Evolutionary conservation across 2,113 vertebrate genomes (phyloP), one percentile per base, ranked within the genome.

Genomic region (Vulpes ferrilata): DNA sequence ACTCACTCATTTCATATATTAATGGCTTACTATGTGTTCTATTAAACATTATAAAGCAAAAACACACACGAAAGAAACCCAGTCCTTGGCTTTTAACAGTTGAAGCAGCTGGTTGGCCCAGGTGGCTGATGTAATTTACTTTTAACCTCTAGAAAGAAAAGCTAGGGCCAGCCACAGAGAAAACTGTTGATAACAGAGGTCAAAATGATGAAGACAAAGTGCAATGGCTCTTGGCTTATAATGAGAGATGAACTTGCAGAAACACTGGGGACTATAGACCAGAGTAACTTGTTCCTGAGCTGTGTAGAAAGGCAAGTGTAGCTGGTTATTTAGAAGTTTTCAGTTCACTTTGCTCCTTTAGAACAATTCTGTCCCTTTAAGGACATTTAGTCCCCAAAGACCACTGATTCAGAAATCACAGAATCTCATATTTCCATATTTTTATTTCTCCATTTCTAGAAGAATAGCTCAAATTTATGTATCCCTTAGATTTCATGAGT

Each of bases 1-100:
- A 83, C 73, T 86, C 17, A 64, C 81, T 51, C 20, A 67, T 23
- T 94, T 76, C n/a, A 91, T 79, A 93, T 85, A 82, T 96, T 87
- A 97, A 55, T 85, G 51, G 55, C 12, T 71, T 76, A 69, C 23
- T 57, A 30, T 65, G 32, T 64, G 19, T 17, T 94, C 79, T 64
- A 67, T 55, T 80, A 55, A 87, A 13, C 11, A 38, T n/a, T 83
- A 35, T 20, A 93, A 81, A 85, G 27, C 17, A 13, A 79, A 86
- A 97, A 88, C 32, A 51, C 32, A 64, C 10, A 69, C 9, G 59
- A 48, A 84, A 48, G 16, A 88, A 79, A 51, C 38, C 17, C 23
- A 81, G 57, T 59, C 3, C 23, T 85, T 80, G 95, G n/a, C 22
- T 92, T 90, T 65, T 95, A 53, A 83, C 55, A 74, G 7, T 7